Evolutionary conservation across 2,113 vertebrate genomes (phyloP).

Genomic region (Mastomys coucha): DNA sequence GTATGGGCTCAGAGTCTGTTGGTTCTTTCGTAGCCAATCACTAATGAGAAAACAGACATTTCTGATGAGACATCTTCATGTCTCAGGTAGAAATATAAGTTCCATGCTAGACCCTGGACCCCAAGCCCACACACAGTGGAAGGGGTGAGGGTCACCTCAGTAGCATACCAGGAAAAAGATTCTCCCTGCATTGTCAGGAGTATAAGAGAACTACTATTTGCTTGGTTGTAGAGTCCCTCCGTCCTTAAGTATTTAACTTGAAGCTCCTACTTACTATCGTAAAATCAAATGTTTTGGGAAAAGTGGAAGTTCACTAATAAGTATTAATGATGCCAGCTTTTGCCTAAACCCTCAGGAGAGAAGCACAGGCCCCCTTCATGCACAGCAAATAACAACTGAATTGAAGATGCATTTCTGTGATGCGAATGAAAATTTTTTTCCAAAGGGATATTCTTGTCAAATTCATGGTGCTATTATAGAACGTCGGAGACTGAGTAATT

Average conservation of each 20-base stretch:
- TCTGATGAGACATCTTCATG: neutral
- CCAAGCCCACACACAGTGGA: neutral
- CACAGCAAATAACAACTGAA: neutral
- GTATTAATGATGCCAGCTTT: neutral
- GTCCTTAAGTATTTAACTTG: neutral
- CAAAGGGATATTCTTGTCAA: neutral
- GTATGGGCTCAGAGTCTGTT: neutral
- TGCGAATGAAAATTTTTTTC: neutral
- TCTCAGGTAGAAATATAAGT: neutral
- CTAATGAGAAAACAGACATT: neutral
- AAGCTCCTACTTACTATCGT: conserved; percentile 5
- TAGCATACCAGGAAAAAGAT: too few species aligned
- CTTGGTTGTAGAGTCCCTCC: neutral
- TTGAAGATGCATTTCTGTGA: neutral
- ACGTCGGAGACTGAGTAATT: neutral
- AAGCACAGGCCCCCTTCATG: neutral
- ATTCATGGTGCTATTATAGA: neutral
- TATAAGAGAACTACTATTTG: neutral
- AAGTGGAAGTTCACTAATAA: neutral
- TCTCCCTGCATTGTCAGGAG: neutral
- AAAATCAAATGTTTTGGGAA: conserved; percentile 20
- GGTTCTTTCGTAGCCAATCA: neutral
- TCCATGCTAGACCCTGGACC: neutral
- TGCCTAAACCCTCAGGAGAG: neutral
- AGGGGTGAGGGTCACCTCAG: neutral